A percentile compares a stretch with the other conserved stretches of the same genome.
Conservation (phyloP, 35 echinoderm and acorn worm genomes). For the Amphiura filiformis region DNA sequence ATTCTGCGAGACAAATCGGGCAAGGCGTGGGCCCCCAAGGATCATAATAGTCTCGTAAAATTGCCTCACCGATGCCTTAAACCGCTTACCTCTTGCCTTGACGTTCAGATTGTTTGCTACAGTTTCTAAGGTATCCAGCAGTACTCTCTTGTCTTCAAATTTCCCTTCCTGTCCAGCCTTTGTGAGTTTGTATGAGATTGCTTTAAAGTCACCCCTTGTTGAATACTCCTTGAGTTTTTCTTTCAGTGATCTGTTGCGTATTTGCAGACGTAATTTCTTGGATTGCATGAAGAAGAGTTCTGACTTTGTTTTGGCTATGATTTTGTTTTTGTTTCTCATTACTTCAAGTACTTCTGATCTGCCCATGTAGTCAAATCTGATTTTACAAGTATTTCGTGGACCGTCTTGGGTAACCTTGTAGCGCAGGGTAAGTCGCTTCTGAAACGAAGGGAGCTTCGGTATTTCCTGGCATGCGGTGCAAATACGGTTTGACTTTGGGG, state of each 20-base stretch:
- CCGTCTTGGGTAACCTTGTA: too few relatives aligned
- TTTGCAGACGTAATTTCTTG: background rate
- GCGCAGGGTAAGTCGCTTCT: too few relatives aligned
- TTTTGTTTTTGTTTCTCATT: too few relatives aligned
- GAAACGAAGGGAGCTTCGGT: too few relatives aligned
- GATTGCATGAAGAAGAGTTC: background rate
- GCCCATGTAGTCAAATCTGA: too few relatives aligned
- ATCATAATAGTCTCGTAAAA: background rate
- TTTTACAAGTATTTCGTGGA: too few relatives aligned
- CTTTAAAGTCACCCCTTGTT: background rate
- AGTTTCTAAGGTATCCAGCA: background rate
- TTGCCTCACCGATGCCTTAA: background rate
- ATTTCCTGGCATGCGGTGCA: too few relatives aligned
- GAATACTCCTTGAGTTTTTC: background rate
- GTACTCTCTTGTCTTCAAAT: background rate
- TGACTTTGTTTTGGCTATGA: too few relatives aligned
- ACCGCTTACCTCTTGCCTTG: background rate
- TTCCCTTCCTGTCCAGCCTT: background rate
- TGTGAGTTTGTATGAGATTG: background rate
- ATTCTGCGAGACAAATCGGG: slow-evolving; percentile 2
- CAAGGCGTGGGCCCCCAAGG: background rate
- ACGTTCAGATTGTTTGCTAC: background rate
- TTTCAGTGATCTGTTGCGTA: background rate
- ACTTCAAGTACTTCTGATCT: too few relatives aligned
- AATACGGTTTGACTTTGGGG: too few relatives aligned